phyloP scores from a whole-genome alignment of 2,113 vertebrate genomes.

The Xenotilapia longispinis region DNA sequence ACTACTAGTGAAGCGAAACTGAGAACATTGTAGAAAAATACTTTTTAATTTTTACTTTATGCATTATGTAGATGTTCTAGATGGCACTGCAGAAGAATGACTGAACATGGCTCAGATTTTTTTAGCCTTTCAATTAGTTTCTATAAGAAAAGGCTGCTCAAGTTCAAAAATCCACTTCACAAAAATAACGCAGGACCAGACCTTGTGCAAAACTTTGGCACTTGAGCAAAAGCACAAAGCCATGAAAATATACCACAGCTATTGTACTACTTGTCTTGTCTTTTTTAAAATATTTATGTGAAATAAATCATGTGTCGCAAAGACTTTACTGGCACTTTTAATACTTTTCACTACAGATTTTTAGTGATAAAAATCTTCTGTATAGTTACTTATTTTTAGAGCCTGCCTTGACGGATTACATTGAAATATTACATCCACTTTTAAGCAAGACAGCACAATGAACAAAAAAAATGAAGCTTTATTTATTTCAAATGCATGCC shows the following conservation, averaged over 20 bases:
- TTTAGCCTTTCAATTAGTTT: neutral
- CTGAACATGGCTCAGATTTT: neutral
- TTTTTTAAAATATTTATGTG: neutral
- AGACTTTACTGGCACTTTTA: neutral
- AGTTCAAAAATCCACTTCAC: neutral
- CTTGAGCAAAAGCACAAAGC: neutral
- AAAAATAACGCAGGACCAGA: neutral
- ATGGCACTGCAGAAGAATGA: neutral
- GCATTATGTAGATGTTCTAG: neutral
- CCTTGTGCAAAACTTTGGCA: neutral
- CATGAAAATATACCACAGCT: neutral
- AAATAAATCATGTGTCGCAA: neutral
- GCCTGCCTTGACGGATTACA: neutral
- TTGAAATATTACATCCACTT: neutral
- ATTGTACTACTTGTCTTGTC: neutral
- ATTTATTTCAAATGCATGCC: neutral
- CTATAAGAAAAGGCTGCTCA: neutral
- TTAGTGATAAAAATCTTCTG: neutral
- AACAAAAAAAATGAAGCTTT: neutral
- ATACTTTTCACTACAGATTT: neutral
- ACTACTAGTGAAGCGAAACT: neutral
- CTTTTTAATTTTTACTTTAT: neutral
- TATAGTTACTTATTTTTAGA: neutral
- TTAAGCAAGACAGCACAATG: neutral
- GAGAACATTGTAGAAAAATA: neutral